A percentile compares a stretch with the other conserved stretches of the same genome.
phyloP scores from a whole-genome alignment of 2,113 vertebrate genomes.

The Ceyx margarethae region DNA sequence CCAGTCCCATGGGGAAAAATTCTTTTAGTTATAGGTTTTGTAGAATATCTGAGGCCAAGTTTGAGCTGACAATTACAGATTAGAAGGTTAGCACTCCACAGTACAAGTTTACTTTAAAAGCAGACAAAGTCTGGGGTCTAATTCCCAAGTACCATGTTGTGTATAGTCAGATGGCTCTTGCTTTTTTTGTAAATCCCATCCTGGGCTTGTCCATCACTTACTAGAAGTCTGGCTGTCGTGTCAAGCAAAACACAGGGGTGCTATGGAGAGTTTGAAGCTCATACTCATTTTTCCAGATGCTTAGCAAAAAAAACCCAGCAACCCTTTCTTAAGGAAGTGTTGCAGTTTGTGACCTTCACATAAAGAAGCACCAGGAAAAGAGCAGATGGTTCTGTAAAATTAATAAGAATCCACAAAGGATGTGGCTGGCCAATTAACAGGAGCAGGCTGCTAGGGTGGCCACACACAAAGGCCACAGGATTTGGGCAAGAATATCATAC shows the following conservation, averaged over 20 bases:
- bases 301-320: slow-evolving; percentile 49
- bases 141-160: slow-evolving; percentile 59
- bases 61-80: slow-evolving; percentile 58
- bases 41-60: slow-evolving; percentile 8
- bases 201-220: slow-evolving; percentile 48
- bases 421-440: neutral
- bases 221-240: slow-evolving; percentile 31
- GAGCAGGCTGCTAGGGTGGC: neutral
- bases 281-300: slow-evolving; percentile 63
- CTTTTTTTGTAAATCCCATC: slow-evolving; percentile 53
- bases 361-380: neutral
- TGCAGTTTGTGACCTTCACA: neutral
- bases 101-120: slow-evolving; percentile 60
- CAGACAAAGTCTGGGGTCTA: slow-evolving; percentile 58
- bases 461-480: neutral
- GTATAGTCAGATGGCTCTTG: slow-evolving; percentile 53
- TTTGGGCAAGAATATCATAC: neutral
- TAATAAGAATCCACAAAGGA: neutral
- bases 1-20: neutral
- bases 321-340: slow-evolving; percentile 36
- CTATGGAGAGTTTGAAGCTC: slow-evolving; percentile 28
- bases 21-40: neutral
- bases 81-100: slow-evolving; percentile 45
- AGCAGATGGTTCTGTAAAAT: neutral
- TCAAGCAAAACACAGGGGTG: slow-evolving; percentile 60